Evolutionary conservation across 35 echinoderm and acorn worm genomes (phyloP).

Genomic region (Amphiura filiformis): DNA sequence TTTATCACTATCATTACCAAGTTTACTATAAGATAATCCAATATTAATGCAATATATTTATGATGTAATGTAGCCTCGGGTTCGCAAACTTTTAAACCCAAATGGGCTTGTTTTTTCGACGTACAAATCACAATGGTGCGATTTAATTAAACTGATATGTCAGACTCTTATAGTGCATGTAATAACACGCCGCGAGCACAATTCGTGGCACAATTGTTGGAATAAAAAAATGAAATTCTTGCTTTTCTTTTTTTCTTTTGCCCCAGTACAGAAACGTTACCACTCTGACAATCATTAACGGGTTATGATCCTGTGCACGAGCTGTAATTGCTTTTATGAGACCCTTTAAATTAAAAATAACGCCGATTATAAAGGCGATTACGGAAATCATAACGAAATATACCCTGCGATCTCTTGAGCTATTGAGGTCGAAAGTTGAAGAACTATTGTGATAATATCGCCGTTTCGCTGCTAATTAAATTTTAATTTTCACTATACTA

Average conservation of each 20-base stretch:
- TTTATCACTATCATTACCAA: no score
- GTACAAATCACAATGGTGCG: background rate
- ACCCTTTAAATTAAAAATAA: background rate
- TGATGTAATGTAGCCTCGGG: no score
- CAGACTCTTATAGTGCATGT: background rate
- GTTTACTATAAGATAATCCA: background rate
- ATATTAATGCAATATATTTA: background rate
- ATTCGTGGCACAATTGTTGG: constrained; percentile 10
- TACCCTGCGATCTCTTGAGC: background rate
- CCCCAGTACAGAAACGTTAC: constrained; percentile 6
- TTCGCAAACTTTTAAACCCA: background rate
- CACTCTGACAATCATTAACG: background rate
- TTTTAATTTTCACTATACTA: no score
- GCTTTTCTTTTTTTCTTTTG: background rate
- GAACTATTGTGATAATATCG: background rate
- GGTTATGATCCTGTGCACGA: constrained; percentile 4
- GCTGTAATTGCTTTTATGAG: background rate
- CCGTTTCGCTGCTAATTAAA: background rate
- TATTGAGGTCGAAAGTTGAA: background rate
- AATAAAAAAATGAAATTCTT: constrained; percentile 13
- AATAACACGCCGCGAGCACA: background rate
- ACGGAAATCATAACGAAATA: background rate
- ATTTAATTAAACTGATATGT: constrained; percentile 12
- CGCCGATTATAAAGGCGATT: background rate
- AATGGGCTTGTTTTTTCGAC: background rate